Evolutionary conservation across 2,888 invertebrate genomes (phyloP), one percentile per base, ranked within the genome.

Genomic region (Taphrorychus bicolor): DNA sequence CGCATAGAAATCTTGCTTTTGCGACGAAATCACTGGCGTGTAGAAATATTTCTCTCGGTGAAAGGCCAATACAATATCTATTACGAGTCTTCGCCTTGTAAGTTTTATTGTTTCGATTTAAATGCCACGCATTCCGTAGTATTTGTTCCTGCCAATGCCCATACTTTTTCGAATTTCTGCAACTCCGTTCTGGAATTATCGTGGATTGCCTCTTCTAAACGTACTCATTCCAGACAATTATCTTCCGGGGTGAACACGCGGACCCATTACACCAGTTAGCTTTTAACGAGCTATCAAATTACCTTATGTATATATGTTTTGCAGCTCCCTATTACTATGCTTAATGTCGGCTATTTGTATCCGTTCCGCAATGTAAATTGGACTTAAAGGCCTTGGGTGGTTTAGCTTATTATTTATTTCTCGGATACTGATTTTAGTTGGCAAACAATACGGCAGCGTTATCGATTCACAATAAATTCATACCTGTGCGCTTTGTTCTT

Each of bases 331-430:
- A 60, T 66, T 59, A 60, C 66, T 53, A 40, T 54, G 60, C 59
- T 54, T 66, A 66, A 66, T 60, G 66, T 60, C 17, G 60, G 60
- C 59, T 56, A 66, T 66, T 66, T 66, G 66, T 66, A 61, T 61
- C 42, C 51, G 60, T 66, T 66, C 61, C 61, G 60, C 66, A 66
- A 61, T 66, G 52, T 57, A 66, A 61, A 66, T 61, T 66, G 66
- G 66, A 61, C 61, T 58, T 57, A 61, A 61, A 57, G 66, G 52
- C 66, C 66, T 57, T 57, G 41, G 61, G 66, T 60, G 61, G 57
- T 61, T 61, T 22, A 17, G 45, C 24, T 61, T 61, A 66, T 66
- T 66, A 66, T 61, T 66, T 66, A 66, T 66, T 66, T 66, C 60
- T 61, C 48, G 32, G 52, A 59, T 52, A 52, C 65, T 65, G 65